phyloP scores from a whole-genome alignment of 2,113 vertebrate genomes.

The Gorsachius goisagi region DNA sequence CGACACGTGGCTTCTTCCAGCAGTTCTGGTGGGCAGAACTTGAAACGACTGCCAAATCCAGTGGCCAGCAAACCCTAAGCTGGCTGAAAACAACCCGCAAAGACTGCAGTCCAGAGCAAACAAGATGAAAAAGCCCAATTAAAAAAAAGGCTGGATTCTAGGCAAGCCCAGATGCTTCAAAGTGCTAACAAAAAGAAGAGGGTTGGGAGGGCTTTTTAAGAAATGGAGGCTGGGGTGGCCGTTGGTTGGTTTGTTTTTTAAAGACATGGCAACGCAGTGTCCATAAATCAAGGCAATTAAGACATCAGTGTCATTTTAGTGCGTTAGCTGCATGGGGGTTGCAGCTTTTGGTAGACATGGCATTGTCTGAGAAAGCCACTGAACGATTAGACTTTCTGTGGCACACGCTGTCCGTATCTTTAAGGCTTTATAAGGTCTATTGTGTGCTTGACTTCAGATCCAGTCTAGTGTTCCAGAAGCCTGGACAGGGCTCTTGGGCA shows the following conservation, averaged over 20 bases:
- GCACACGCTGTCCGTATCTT: not conserved
- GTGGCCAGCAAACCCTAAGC: constrained; percentile 73
- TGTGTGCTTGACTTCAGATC: not conserved
- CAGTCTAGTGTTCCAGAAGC: not conserved
- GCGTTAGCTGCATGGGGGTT: not conserved
- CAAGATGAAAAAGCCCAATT: constrained; percentile 69
- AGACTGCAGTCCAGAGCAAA: constrained; percentile 74
- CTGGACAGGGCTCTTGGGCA: not conserved
- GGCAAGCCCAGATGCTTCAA: constrained; percentile 43
- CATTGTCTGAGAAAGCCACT: not conserved
- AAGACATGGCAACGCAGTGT: not conserved
- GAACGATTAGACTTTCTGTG: not conserved
- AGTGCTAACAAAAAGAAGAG: constrained; percentile 32
- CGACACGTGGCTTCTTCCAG: constrained; percentile 76
- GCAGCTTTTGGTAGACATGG: not conserved
- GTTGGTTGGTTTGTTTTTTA: not conserved
- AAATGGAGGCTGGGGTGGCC: not conserved
- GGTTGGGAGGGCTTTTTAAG: not conserved
- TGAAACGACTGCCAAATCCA: constrained; percentile 70
- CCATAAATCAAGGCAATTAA: not conserved
- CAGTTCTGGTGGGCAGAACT: constrained; percentile 68
- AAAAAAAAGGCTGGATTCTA: constrained; percentile 70
- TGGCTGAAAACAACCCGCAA: constrained; percentile 77
- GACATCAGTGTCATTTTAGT: not conserved
- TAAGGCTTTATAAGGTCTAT: not conserved